Conservation (phyloP, 2,888 invertebrate species). For the Agrypnus murinus region DNA sequence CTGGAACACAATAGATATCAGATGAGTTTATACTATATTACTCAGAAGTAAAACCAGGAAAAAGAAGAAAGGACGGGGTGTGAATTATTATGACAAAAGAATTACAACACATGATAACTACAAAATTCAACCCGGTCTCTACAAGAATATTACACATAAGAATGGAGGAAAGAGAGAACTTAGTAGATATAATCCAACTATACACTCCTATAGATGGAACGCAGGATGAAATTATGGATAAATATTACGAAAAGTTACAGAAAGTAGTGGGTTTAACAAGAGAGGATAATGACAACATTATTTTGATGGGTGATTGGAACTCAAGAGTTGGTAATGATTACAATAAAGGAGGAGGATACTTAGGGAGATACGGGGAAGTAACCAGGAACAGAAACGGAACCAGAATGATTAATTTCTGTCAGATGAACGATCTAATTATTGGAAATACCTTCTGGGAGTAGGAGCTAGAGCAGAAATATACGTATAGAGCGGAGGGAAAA, state of each 20-base stretch:
- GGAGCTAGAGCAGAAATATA: slow-evolving; percentile 11
- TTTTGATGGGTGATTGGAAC: slow-evolving; percentile 7
- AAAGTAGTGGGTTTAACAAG: not conserved
- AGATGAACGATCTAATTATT: slow-evolving; percentile 9
- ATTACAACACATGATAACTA: not conserved
- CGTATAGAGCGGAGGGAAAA: slow-evolving; percentile 17
- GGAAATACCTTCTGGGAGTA: slow-evolving; percentile 13
- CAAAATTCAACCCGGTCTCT: not conserved
- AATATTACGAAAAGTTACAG: slow-evolving; percentile 13
- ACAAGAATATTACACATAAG: not conserved
- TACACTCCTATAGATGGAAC: slow-evolving; percentile 18
- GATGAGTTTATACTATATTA: not conserved
- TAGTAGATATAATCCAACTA: not conserved
- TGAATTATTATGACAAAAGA: not conserved
- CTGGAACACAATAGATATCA: not conserved
- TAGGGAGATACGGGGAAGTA: slow-evolving; percentile 16
- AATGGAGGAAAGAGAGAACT: slow-evolving; percentile 3
- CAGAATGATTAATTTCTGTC: slow-evolving; percentile 21
- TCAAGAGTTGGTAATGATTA: not conserved
- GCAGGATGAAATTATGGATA: not conserved
- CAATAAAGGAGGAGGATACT: slow-evolving; percentile 7
- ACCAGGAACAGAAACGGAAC: slow-evolving; percentile 16
- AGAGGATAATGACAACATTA: not conserved
- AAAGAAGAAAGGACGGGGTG: not conserved
- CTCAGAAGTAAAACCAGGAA: not conserved